A percentile compares a stretch with the other conserved stretches of the same genome.
phyloP scores from a whole-genome alignment of 2,113 vertebrate genomes.

The Psilopsiagon aymara region DNA sequence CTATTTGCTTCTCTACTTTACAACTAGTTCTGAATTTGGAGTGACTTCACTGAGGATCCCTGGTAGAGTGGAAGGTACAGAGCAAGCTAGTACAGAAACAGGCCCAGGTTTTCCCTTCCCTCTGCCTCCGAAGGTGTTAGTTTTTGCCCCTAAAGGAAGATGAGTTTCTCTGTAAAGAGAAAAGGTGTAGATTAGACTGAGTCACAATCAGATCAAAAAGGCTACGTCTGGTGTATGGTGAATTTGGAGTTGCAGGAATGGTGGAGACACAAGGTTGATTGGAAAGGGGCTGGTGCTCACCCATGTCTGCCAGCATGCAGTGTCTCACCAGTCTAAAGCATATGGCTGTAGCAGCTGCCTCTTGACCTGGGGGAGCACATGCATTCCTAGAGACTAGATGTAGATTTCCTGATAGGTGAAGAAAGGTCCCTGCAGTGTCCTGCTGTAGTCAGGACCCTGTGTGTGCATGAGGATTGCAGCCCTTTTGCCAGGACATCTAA shows the following conservation, averaged over 20 bases:
- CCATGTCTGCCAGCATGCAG: neutral
- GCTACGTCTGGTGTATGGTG: neutral
- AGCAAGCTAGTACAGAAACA: neutral
- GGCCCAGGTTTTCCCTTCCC: neutral
- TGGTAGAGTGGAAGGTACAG: neutral
- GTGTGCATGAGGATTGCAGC: neutral
- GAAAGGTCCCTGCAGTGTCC: neutral
- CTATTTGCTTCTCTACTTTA: neutral
- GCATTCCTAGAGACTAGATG: neutral
- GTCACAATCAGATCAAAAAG: neutral
- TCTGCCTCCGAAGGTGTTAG: neutral
- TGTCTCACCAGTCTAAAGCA: too few species aligned
- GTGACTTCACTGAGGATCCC: neutral
- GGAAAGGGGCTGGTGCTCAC: neutral
- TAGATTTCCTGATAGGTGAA: neutral
- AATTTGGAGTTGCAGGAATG: neutral
- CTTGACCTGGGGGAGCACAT: neutral
- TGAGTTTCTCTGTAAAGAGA: neutral
- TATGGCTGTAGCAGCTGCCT: neutral
- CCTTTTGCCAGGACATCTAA: neutral
- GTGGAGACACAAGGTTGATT: neutral
- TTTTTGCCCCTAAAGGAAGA: neutral
- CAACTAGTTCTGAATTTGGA: neutral
- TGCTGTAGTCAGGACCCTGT: neutral
- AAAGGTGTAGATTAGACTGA: neutral